Base-by-base conservation (phyloP, 1,140 invertebrate genomes). In the Aphidius gifuensis region DNA sequence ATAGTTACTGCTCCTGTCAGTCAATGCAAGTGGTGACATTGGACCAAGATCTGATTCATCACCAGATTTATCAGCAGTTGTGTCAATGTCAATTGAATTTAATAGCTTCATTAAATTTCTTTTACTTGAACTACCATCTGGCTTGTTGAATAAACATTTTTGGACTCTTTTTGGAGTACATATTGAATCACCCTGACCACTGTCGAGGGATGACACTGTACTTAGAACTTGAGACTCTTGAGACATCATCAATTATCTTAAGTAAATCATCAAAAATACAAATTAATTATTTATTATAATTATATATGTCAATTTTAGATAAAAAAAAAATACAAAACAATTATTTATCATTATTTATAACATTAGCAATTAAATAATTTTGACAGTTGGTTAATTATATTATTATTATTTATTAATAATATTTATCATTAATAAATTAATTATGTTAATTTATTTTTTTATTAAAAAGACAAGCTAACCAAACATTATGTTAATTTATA, bases 31-130 rank as follows among this genome's bases (percentile, higher is more conserved):
- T 5, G 78, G 75, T 5, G 76, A 79, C 73, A 80, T 75, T 2
- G 72, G 74, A 1, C 74, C 70, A 9, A 79, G 63, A 46, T 77
- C 77, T 1, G 77, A 78, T 0, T 80, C 78, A 0, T 73, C 69
- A 39, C 68, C 77, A 1, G 76, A 75, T 6, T 38, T 48, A n/a
- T 16, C 43, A 32, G 1, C 16, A 16, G 16, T 16, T 8, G 4
- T 11, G 9, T 58, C 60, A 6, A 62, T 46, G 8, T 50, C n/a
- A 16, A 39, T 62, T 5, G 6, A 50, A 39, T 54, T 65, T 39
- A 57, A 47, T 2, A 65, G 62, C 8, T 62, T 64, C 62, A 75
- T 75, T 5, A 75, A 55, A 38, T 68, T 71, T 48, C 72, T 64
- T 56, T 78, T 79, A n/a, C 44, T 72, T 9, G 66, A 72, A 58